Base-by-base conservation (phyloP, 2,797 vertebrate genomes). In the Linurgus olivaceus region DNA sequence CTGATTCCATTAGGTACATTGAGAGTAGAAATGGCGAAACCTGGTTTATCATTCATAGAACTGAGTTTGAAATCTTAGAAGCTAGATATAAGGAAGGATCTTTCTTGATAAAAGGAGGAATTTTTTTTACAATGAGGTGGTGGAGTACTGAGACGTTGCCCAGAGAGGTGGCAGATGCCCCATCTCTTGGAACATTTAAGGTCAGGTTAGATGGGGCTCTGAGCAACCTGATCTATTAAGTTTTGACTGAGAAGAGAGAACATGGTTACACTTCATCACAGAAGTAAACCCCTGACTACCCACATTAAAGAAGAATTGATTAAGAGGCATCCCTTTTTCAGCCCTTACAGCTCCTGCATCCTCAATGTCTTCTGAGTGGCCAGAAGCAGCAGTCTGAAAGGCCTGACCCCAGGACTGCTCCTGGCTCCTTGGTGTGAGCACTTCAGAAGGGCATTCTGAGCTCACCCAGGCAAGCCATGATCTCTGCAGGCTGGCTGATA, bases 401-500 rank as follows among this genome's bases (percentile, higher is more conserved):
- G 40, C 40, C 24, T 24, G 20, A 19, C 11, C 37, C 9, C 20
- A 28, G 3, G 6, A 11, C 17, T 45, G 23, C 16, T 58, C 17
- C 9, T 19, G 37, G 54, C 58, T 77, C 47, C 14, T 25, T 28
- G 73, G 10, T 17, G 19, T 4, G 35, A 17, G 44, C 10, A 2
- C n/a, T 40, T 52, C 54, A 59, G 45, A 59, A 47, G 29, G 17
- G 54, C 26, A 4, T 54, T 24, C 61, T 54, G 38, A 42, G 15
- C 31, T 54, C n/a, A 3, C 9, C 5, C 24, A 31, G 35, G 16
- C 11, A 37, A 7, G 24, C 25, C 26, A 8, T 0, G 1, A 6
- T n/a, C 47, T 54, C 80, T 58, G 54, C 61, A 54, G 40, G 2
- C 26, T 3, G 55, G 7, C 31, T 45, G 65, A 8, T 19, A 25